Conservation (phyloP, 2,888 invertebrate species). For the Anthophora plumipes region DNA sequence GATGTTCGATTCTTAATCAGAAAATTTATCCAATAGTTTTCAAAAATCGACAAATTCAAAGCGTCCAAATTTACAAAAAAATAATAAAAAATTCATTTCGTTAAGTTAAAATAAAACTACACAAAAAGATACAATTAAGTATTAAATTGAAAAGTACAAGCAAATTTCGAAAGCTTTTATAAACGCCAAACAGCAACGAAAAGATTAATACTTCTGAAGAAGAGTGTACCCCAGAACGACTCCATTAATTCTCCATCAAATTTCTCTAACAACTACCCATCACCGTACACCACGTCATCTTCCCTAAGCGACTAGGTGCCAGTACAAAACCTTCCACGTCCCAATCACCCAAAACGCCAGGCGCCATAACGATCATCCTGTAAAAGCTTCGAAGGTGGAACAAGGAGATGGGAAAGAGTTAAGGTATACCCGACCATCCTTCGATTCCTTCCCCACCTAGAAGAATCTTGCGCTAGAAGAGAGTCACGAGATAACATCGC, state of each 20-base stretch:
- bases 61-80: too few species aligned
- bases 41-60: too few species aligned
- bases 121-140: too few species aligned
- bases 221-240: too few species aligned
- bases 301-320: not conserved
- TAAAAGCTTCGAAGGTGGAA: constrained; percentile 3
- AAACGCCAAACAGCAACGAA: too few species aligned
- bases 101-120: too few species aligned
- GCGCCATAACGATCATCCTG: constrained; percentile 33
- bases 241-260: not conserved
- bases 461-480: constrained; percentile 2
- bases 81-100: too few species aligned
- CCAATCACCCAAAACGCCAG: constrained; percentile 5
- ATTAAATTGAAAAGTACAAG: too few species aligned
- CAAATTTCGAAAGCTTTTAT: too few species aligned
- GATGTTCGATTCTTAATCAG: too few species aligned
- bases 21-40: too few species aligned
- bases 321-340: not conserved
- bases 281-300: not conserved
- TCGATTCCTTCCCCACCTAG: constrained; percentile 3
- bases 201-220: too few species aligned
- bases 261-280: not conserved
- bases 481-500: constrained; percentile 58
- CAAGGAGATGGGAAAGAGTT: constrained; percentile 23
- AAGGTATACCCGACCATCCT: not conserved